Conservation (phyloP, 2,797 vertebrate species). For the Strix occidentalis region DNA sequence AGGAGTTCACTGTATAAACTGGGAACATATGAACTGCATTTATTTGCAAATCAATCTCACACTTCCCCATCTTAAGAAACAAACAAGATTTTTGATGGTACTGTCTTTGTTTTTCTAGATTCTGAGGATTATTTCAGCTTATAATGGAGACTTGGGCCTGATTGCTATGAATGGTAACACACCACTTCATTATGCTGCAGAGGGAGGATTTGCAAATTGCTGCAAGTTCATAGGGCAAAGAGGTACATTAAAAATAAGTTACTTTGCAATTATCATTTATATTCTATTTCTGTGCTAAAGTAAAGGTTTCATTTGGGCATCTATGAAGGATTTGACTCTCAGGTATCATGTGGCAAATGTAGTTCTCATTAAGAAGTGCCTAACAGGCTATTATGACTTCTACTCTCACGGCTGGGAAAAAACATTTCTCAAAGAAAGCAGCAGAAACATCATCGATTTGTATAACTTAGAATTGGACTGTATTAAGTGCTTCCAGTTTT, state of each 20-base stretch:
- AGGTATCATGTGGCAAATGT: not conserved
- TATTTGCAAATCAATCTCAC: not conserved
- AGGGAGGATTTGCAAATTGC: slow-evolving; percentile 83
- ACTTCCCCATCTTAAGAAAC: not conserved
- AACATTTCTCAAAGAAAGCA: not conserved
- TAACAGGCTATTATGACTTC: not conserved
- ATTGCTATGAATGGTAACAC: slow-evolving; percentile 83
- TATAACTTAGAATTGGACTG: not conserved
- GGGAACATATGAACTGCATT: not conserved
- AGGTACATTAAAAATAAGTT: slow-evolving; percentile 78
- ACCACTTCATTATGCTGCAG: slow-evolving; percentile 87
- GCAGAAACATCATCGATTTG: not conserved
- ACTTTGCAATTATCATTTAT: not conserved
- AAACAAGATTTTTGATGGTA: not conserved
- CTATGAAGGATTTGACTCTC: not conserved
- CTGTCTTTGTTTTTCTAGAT: slow-evolving; percentile 70
- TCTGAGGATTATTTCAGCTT: slow-evolving; percentile 79
- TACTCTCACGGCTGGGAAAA: not conserved
- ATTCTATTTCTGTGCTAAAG: not conserved
- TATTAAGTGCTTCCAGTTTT: not conserved
- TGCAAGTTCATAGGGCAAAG: slow-evolving; percentile 93
- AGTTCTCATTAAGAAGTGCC: not conserved
- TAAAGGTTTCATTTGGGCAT: not conserved
- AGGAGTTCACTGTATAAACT: not conserved
- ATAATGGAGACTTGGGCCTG: slow-evolving; percentile 82